Base-by-base conservation (phyloP, 2,113 vertebrate genomes). In the Cyprinodon brontotheroides region DNA sequence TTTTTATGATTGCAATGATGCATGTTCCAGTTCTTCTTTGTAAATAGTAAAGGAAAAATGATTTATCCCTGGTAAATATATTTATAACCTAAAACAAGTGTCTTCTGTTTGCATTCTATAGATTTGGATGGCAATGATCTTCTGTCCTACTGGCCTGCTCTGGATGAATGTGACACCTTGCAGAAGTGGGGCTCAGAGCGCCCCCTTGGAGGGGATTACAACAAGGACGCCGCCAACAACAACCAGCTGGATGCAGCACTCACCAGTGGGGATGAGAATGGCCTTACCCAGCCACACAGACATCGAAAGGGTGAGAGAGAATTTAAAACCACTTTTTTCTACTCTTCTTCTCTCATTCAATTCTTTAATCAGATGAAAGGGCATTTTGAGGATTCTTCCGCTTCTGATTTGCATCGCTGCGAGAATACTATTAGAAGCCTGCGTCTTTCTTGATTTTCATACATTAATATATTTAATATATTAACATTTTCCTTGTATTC, bases 111-210 rank as follows among this genome's bases (percentile, higher is more conserved):
- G 70, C 86, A 72, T 87, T 73, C 8, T 41, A 74, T 92, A 99
- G 98, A 98, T 38, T 92, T 98, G 91, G 98, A 98, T 62, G 98
- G 98, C 80, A 99, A 98, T 8, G 97, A 99, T 89, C 95, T 99
- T 84, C 92, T 97, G 92, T 97, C 97, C 2, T 99, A 97, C 85
- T 99, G 98, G 98, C 98, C 97, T 0, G 96, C 96, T 29, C 87
- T 98, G 91, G 96, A 97, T 10, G 97, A 96, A 82, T 96, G 96
- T 0, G 96, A 99, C 72, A 95, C 95, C 14, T 92, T 98, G 86
- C 97, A 99, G 93, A 98, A 98, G 79, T 99, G 98, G 97, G 97
- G 98, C 83, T 99, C 98, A 0, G 98, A 99, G 85, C 92, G 98
- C 85, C 97, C 96, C 74, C 94, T 99, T 83, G 97, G 97, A 36